A percentile compares a stretch with the other conserved stretches of the same genome.
Conservation (phyloP, 1,140 invertebrate genomes). For the Calosoma granatense region DNA sequence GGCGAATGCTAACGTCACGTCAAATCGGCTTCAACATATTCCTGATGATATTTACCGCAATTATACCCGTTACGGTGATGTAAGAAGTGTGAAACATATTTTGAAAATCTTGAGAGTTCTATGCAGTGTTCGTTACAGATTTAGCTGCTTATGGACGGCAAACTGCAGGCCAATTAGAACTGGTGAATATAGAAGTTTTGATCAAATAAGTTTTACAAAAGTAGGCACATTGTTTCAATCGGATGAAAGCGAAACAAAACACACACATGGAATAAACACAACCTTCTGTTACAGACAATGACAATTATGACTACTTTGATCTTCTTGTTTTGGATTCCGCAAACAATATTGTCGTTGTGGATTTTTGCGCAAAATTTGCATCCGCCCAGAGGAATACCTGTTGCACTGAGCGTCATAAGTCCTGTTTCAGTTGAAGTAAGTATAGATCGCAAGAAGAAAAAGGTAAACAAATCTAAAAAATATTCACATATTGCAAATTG, state of each 20-base stretch:
- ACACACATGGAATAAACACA: no score
- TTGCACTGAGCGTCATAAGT: slow-evolving; percentile 34
- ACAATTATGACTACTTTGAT: slow-evolving; percentile 32
- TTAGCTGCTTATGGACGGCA: background rate
- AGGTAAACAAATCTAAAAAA: background rate
- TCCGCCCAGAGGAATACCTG: slow-evolving; percentile 32
- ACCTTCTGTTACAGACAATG: slow-evolving; percentile 35
- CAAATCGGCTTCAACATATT: slow-evolving; percentile 35
- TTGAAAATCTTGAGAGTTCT: no score
- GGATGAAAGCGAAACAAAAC: no score
- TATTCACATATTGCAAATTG: slow-evolving; percentile 14
- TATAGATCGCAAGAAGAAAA: background rate
- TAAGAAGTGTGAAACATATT: slow-evolving; percentile 20
- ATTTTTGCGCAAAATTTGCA: slow-evolving; percentile 22
- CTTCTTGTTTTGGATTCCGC: slow-evolving; percentile 37
- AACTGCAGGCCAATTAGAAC: background rate
- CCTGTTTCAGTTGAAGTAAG: slow-evolving; percentile 38
- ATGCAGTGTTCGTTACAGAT: background rate
- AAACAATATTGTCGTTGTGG: slow-evolving; percentile 33
- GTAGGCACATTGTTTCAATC: no score
- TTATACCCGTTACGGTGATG: slow-evolving; percentile 37
- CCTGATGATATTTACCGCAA: slow-evolving; percentile 34
- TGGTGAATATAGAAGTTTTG: background rate
- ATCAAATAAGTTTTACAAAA: background rate
- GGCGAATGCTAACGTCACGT: slow-evolving; percentile 32